Evolutionary conservation across 2,888 invertebrate species (phyloP), one percentile per base, ranked within the genome.

Genomic region (Syrista parreyssii): DNA sequence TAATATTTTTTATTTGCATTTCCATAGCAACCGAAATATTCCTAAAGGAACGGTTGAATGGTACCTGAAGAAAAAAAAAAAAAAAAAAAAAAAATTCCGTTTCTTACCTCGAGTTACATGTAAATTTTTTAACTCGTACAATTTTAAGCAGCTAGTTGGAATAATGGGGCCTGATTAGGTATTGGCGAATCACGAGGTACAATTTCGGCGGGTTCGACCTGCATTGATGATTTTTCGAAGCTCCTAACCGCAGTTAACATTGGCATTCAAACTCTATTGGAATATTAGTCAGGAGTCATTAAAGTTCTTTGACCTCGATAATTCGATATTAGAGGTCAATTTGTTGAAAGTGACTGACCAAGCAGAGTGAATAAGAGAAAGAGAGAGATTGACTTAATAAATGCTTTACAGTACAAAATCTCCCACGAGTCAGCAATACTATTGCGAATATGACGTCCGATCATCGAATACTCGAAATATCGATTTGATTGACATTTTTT

Each of bases 311-410:
- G 40, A 55, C 40, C 40, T 55, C 40, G 40, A 55, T 23, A 55
- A 55, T 55, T 55, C 40, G 23, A 55, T 55, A 55, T 55, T 55
- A 55, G 23, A 55, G 40, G 40, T 55, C 40, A 55, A 55, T 55
- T 55, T 23, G 23, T 55, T 55, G 40, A 55, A 23, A 55, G 40
- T 23, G 40, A 55, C 40, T 23, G 40, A 55, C 23, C 40, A 9
- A 6, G 40, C 40, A 23, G 30, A 33, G 36, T 69, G 72, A 78
- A 76, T 31, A 71, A 73, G 1, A 36, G 9, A 34, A 12, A 68
- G 12, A 69, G 55, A 55, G 31, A 68, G 74, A 79, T 68, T 36
- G 72, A 68, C 35, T 55, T 72, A 75, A 71, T n/a, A 31, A 40
- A 68, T 31, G 33, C 33, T 73, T 76, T 76, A 55, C 15, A 6